A percentile compares a stretch with the other conserved stretches of the same genome.
Conservation (phyloP, 2,888 invertebrate species). For the Ametastegia equiseti region DNA sequence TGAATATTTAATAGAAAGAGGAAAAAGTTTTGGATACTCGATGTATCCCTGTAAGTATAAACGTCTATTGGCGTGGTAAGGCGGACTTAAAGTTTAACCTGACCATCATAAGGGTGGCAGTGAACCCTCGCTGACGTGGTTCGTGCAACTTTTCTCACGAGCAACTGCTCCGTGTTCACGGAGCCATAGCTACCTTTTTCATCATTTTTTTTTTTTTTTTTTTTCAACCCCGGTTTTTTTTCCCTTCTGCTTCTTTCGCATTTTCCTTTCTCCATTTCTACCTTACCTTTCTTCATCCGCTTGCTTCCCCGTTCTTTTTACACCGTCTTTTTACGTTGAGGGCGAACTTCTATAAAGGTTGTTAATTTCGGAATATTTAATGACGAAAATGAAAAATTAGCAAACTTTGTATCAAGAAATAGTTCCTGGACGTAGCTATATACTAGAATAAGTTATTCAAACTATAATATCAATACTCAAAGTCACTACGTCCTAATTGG, state of each 20-base stretch:
- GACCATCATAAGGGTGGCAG: slow-evolving; percentile 33
- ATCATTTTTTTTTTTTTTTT: slow-evolving; percentile 9
- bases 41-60: neutral
- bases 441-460: neutral
- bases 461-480: neutral
- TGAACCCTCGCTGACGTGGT: slow-evolving; percentile 34
- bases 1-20: slow-evolving; percentile 19
- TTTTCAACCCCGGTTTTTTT: neutral
- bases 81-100: slow-evolving; percentile 19
- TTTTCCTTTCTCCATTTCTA: slow-evolving; percentile 1
- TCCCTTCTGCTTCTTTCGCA: neutral
- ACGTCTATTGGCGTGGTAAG: neutral
- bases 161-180: neutral
- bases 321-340: neutral
- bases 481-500: neutral
- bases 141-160: slow-evolving; percentile 18
- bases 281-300: slow-evolving; percentile 31
- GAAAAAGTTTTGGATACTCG: slow-evolving; percentile 6
- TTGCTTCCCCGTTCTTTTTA: neutral
- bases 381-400: slow-evolving; percentile 36
- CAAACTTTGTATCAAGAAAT: neutral
- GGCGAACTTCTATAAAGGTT: slow-evolving; percentile 17
- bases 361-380: slow-evolving; percentile 44
- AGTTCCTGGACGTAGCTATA: neutral
- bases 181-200: slow-evolving; percentile 9